phyloP scores from a whole-genome alignment of 2,888 invertebrate genomes.

The Tortrix viridana region DNA sequence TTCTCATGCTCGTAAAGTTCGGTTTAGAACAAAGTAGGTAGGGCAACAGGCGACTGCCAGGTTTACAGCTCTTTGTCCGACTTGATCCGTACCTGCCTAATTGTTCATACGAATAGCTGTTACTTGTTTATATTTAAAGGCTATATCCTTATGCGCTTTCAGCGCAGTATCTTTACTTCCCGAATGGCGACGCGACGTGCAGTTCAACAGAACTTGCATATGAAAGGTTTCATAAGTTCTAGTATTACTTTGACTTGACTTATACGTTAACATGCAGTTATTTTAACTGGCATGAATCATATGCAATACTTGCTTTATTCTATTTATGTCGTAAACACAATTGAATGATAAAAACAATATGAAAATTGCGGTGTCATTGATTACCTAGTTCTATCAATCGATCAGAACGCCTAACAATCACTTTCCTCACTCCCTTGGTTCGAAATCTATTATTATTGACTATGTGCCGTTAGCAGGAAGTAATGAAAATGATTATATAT shows the following conservation, averaged over 20 bases:
- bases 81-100: slow-evolving; percentile 40
- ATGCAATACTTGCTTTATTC: not conserved
- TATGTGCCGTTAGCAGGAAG: no score
- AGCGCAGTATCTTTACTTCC: slow-evolving; percentile 59
- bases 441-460: no score
- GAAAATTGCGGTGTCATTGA: no score
- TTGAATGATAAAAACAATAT: no score
- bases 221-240: slow-evolving; percentile 53
- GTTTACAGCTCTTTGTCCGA: slow-evolving; percentile 9
- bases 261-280: slow-evolving; percentile 47
- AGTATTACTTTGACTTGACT: slow-evolving; percentile 52
- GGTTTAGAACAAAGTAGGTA: not conserved
- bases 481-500: no score
- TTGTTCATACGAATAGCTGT: slow-evolving; percentile 43
- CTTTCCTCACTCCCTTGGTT: no score
- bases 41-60: not conserved
- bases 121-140: slow-evolving; percentile 43
- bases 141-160: slow-evolving; percentile 53
- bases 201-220: slow-evolving; percentile 46
- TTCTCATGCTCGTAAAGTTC: not conserved
- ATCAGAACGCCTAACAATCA: no score
- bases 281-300: not conserved
- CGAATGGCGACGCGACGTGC: slow-evolving; percentile 46
- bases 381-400: no score
- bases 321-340: not conserved